phyloP scores from a whole-genome alignment of 2,888 invertebrate species.

The Calliopum simillimum region DNA sequence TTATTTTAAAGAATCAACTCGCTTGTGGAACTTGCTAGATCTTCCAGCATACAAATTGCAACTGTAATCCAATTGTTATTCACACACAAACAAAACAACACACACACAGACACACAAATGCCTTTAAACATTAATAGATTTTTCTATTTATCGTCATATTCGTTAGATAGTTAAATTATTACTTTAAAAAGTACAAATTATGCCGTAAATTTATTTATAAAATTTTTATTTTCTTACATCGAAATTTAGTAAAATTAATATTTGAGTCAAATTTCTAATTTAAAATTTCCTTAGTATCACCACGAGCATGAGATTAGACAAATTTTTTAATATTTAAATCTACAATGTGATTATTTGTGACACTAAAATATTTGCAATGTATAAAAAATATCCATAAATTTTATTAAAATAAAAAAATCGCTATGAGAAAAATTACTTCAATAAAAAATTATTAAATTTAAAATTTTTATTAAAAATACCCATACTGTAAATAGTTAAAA shows the following conservation, averaged over 20 bases:
- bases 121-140: background rate
- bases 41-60: background rate
- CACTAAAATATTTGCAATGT: too few relatives aligned
- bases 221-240: background rate
- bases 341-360: too few relatives aligned
- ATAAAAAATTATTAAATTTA: background rate
- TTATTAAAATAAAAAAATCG: constrained; percentile 27
- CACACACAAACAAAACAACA: background rate
- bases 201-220: background rate
- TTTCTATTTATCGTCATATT: background rate
- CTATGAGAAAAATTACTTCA: constrained; percentile 36
- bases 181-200: background rate
- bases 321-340: too few relatives aligned
- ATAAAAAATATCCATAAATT: constrained; percentile 42
- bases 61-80: background rate
- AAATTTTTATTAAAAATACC: constrained; percentile 36
- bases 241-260: too few relatives aligned
- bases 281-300: background rate
- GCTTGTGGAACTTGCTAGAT: too few relatives aligned
- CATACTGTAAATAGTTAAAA: constrained; percentile 28
- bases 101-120: constrained; percentile 1
- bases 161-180: background rate
- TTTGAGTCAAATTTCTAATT: background rate
- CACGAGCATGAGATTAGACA: too few relatives aligned
- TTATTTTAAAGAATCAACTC: too few relatives aligned